Percentiles rank a stretch among this genome's conserved stretches.
Evolutionary conservation across 1,140 invertebrate species (phyloP).

Genomic region (honey bee (Apis mellifera)): DNA sequence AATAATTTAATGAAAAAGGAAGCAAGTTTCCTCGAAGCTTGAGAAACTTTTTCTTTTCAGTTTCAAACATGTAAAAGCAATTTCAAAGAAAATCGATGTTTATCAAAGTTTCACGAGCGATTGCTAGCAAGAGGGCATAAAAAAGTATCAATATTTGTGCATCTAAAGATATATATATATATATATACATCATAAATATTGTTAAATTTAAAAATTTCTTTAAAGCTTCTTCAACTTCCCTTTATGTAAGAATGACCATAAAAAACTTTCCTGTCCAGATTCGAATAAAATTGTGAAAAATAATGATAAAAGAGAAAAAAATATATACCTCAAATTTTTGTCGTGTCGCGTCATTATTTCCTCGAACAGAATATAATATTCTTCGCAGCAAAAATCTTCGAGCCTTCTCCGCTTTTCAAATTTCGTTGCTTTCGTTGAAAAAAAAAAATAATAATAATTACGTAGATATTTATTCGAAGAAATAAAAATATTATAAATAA

Average conservation of each 20-base stretch:
- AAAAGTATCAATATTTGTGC: background rate
- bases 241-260: background rate
- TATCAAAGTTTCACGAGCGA: background rate
- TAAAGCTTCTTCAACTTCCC: no score
- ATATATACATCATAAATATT: background rate
- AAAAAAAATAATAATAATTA: no score
- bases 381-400: no score
- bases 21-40: background rate
- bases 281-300: background rate
- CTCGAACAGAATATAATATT: no score
- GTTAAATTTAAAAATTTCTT: background rate
- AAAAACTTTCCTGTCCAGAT: background rate
- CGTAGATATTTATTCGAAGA: no score
- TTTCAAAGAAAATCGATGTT: background rate
- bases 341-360: no score
- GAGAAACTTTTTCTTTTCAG: background rate
- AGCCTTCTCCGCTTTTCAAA: no score
- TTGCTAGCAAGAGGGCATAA: background rate
- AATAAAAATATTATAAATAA: no score
- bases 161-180: background rate
- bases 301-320: background rate
- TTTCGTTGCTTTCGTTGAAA: no score
- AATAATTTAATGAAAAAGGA: background rate
- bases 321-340: background rate
- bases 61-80: background rate